Conservation (phyloP, 1,140 invertebrate species). For the Drosophila elegans region DNA sequence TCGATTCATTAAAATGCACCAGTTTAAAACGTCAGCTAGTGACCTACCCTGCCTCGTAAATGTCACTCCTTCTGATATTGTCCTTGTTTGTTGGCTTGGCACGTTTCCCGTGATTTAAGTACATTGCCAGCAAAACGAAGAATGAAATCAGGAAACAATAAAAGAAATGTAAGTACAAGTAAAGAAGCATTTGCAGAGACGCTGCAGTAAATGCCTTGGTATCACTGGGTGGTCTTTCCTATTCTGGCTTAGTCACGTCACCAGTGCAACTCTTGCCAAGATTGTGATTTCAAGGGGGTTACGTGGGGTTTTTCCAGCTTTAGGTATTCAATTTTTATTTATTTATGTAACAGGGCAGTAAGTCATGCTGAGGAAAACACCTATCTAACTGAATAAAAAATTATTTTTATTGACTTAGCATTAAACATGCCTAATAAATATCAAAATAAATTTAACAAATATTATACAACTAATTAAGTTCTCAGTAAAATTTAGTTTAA, state of each 20-base stretch:
- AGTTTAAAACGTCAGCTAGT: conserved; percentile 4
- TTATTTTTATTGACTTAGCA: not conserved
- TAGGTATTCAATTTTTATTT: conserved; percentile 14
- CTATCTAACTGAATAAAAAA: not conserved
- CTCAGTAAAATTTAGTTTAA: too few relatives aligned
- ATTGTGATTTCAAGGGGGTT: conserved; percentile 15
- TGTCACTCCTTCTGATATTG: conserved; percentile 14
- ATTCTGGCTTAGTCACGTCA: conserved; percentile 46
- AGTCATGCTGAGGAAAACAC: not conserved
- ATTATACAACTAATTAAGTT: not conserved
- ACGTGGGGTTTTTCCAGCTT: not conserved
- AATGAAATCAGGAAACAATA: conserved; percentile 41
- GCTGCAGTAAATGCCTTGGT: conserved; percentile 31
- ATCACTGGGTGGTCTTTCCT: conserved; percentile 31
- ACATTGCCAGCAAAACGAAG: conserved; percentile 15
- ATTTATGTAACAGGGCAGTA: not conserved
- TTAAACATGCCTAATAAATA: too few relatives aligned
- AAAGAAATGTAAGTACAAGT: conserved; percentile 43
- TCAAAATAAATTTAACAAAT: too few relatives aligned
- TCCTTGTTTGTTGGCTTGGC: conserved; percentile 45
- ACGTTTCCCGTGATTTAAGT: conserved; percentile 50
- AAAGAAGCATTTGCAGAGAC: conserved; percentile 36
- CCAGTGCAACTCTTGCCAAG: conserved; percentile 22
- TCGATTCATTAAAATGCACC: conserved; percentile 28
- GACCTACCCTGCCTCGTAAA: not conserved